Base-by-base conservation (phyloP, 2,797 vertebrate species). In the Myiotriccus ornatus region DNA sequence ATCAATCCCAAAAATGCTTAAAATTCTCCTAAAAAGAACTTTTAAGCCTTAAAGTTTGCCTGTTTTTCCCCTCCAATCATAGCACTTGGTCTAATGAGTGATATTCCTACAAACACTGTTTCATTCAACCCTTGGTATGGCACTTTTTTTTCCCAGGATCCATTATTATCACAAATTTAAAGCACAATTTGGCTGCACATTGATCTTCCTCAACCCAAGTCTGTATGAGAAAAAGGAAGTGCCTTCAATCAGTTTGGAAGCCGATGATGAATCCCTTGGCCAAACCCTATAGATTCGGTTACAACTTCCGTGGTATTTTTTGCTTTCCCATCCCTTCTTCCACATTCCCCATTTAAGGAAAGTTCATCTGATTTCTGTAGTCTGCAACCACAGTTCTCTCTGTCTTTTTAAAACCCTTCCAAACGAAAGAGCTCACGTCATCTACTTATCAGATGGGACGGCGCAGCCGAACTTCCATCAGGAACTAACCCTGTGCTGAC, bases 111-210 rank as follows among this genome's bases (percentile, higher is more conserved):
- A 53, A 9, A 14, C 10, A 0, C 5, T 17, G 65, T 11, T 53
- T 28, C 1, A 0, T 59, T 27, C 68, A 30, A 0, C 32, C 21
- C n/a, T 69, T 2, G 4, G 1, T 6, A 9, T 14, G 67, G 17
- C 27, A 14, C 14, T 10, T 52, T 50, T 59, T 50, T n/a, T 30
- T 44, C 35, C 30, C 50, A 2, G 10, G 28, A 46, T 82, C 27
- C 2, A 0, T 34, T 30, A 4, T 30, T 56, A 21, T 32, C 44
- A n/a, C 37, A 4, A 27, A 39, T 91, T 80, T 25, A 27, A 46
- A 68, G 11, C 41, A 4, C 39, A 34, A 0, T 76, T 49, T 74
- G 34, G 24, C n/a, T 32, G 39, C 39, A 25, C 1, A 0, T 19
- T 37, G 68, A 52, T 53, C 22, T 18, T n/a, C 49, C 22, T 60